Evolutionary conservation across 1,140 invertebrate species (phyloP).

Genomic region (Charaxes varanes): DNA sequence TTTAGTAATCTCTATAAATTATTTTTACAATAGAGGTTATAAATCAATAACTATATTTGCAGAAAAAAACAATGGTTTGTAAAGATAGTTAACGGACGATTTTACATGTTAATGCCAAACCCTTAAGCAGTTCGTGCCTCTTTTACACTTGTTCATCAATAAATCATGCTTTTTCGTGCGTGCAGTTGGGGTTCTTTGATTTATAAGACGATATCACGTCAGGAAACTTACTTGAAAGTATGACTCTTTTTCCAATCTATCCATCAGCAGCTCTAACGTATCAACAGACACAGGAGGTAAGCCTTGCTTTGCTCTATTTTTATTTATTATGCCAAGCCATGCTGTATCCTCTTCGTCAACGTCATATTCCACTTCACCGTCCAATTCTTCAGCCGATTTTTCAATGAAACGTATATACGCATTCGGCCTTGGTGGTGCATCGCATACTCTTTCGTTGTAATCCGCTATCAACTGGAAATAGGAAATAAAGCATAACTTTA

Average conservation of each 20-base stretch:
- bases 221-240: constrained; percentile 92
- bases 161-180: too few species aligned
- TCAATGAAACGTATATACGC: constrained; percentile 87
- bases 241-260: constrained; percentile 97
- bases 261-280: constrained; percentile 95
- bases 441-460: constrained; percentile 74
- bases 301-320: constrained; percentile 80
- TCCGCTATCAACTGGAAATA: constrained; percentile 51
- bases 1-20: too few species aligned
- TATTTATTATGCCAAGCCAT: constrained; percentile 93
- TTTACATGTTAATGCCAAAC: too few species aligned
- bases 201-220: too few species aligned
- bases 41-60: too few species aligned
- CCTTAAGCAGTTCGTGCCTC: too few species aligned
- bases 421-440: constrained; percentile 80
- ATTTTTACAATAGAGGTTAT: too few species aligned
- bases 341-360: constrained; percentile 97
- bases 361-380: constrained; percentile 97
- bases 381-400: constrained; percentile 94
- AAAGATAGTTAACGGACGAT: too few species aligned
- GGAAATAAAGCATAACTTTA: not conserved
- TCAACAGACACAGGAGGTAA: constrained; percentile 85
- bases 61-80: too few species aligned
- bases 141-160: too few species aligned
- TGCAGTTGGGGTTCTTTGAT: too few species aligned